These are phyloP conservation scores for Ficedula albicollis DNA, from an alignment of 2,797 vertebrate genomes.

Conservation along the genomic window DNA sequence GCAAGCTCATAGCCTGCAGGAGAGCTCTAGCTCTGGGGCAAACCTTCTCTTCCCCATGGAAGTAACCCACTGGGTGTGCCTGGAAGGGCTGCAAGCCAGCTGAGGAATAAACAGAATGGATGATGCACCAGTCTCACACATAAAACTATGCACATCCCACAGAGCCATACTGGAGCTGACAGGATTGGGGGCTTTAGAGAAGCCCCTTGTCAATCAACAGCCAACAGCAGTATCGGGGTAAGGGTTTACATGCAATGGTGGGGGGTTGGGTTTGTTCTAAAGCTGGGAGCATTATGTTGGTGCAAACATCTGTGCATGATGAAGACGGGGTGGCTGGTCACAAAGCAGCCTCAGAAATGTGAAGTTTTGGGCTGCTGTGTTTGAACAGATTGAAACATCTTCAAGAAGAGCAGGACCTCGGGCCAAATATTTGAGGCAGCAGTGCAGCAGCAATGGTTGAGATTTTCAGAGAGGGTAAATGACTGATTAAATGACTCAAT, in stretches of 20 bases:
- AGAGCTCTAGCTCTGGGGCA: neutral
- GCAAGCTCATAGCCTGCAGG: neutral
- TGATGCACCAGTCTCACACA: neutral
- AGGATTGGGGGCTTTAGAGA: neutral
- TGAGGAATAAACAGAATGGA: fast-evolving
- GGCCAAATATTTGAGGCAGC: constrained; percentile 13
- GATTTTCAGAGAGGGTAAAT: constrained; percentile 52
- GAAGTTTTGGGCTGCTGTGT: neutral
- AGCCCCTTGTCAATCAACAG: neutral
- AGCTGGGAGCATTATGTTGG: fast-evolving
- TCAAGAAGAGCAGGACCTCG: neutral
- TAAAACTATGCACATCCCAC: fast-evolving
- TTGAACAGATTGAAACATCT: neutral
- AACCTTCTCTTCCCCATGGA: neutral
- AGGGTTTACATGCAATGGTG: fast-evolving
- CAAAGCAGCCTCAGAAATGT: neutral
- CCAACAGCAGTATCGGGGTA: fast-evolving
- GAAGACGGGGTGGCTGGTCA: neutral
- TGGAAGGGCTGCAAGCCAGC: neutral
- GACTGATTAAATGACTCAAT: constrained; percentile 66
- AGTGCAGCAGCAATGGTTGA: neutral
- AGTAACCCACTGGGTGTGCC: neutral
- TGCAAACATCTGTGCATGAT: neutral
- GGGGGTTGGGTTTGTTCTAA: neutral
- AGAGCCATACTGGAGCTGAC: fast-evolving